Evolutionary conservation across 2,888 invertebrate species (phyloP).

Genomic region (Flexamia atlantica): DNA sequence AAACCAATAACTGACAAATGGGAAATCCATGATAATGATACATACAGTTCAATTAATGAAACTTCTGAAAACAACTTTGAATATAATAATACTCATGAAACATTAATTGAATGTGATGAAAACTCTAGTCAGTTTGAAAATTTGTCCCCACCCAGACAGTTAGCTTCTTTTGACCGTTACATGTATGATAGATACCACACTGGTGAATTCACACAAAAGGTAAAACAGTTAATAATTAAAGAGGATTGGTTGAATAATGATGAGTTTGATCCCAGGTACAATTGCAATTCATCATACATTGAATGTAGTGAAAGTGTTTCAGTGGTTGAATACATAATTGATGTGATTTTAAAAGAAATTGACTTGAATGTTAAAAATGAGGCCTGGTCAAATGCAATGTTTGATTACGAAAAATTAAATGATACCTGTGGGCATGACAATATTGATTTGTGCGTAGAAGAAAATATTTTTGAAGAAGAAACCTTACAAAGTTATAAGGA

Average conservation of each 20-base stretch:
- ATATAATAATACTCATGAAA: not conserved
- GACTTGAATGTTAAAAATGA: not conserved
- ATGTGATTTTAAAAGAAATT: not conserved
- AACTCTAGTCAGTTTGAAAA: not conserved
- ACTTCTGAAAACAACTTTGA: not conserved
- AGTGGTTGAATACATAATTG: not conserved
- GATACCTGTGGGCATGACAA: not conserved
- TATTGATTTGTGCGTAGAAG: not conserved
- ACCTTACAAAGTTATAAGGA: not conserved
- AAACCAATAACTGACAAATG: no score
- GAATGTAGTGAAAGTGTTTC: not conserved
- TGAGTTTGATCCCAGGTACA: not conserved
- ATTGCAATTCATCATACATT: not conserved
- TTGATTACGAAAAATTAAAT: not conserved
- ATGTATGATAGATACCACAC: not conserved
- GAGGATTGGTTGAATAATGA: not conserved
- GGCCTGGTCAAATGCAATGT: not conserved
- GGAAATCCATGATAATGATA: no score
- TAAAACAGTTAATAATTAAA: not conserved
- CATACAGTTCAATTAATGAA: not conserved
- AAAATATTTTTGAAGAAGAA: not conserved
- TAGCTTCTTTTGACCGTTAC: not conserved
- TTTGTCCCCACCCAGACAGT: not conserved
- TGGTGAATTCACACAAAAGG: not conserved
- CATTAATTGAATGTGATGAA: not conserved